Base-by-base conservation (phyloP, 2,113 vertebrate genomes). In the Empidonax alnorum region DNA sequence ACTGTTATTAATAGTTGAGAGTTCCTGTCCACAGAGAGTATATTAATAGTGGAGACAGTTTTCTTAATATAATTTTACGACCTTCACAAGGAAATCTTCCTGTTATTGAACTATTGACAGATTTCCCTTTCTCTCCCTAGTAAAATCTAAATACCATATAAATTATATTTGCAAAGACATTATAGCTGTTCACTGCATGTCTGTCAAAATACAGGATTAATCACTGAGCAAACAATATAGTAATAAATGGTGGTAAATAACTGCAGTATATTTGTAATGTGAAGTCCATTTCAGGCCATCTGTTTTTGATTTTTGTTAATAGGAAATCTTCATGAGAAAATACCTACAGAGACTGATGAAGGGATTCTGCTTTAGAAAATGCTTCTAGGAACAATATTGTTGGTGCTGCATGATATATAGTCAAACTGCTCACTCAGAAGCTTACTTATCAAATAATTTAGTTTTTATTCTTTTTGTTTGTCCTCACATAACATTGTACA, bases 191-290 rank as follows among this genome's bases (percentile, higher is more conserved):
- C 63, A 58, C 68, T 67, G 63, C 63, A 80, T 0, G 2, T 87
- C 82, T 84, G 56, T 53, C 78, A 87, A 94, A 94, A 92, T 53
- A 92, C 84, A 94, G 53, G n/a, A 87, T 92, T 89, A 87, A 92
- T 94, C 82, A 80, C 49, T 44, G 58, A 62, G 52, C 42, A 84
- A 71, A 83, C 27, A 66, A 42, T 46, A 44, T 30, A 61, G 71
- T 73, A 93, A 61, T 56, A 83, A 89, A 92, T 66, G 30, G 25
- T 52, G 61, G 62, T 83, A 83, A 92, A 86, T 86, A 79, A 62
- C 72, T 89, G 77, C 46, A 65, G 27, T 42, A 50, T 1, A 0
- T 69, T 82, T 94, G 81, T 69, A 68, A 39, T 13, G 9, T 77
- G 56, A 88, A 84, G 66, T 74, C 46, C 62, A 35, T 86, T 89